Evolutionary conservation across 1,140 invertebrate species (phyloP), one percentile per base, ranked within the genome.

Genomic region (Gerris buenoi): DNA sequence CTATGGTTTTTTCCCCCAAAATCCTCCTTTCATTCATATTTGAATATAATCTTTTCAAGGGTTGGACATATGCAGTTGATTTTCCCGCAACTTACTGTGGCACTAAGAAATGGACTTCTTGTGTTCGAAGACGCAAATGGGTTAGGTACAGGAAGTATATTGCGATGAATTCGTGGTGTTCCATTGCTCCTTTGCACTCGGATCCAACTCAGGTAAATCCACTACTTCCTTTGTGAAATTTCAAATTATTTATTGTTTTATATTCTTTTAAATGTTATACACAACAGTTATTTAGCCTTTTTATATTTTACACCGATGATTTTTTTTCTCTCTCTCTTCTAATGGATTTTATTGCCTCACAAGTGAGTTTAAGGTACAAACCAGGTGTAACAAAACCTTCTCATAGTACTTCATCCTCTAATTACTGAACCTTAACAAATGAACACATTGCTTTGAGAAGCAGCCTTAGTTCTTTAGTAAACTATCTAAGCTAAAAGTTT

Each of bases 1-100:
- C n/a, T n/a, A n/a, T n/a, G n/a, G n/a, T n/a, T n/a, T n/a, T n/a
- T n/a, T n/a, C n/a, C n/a, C n/a, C n/a, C n/a, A n/a, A n/a, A n/a
- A n/a, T n/a, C n/a, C n/a, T n/a, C n/a, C n/a, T n/a, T n/a, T n/a
- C n/a, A n/a, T n/a, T n/a, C n/a, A n/a, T n/a, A n/a, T n/a, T n/a
- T n/a, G n/a, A n/a, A n/a, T 33, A n/a, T 62, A 3, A 62, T 65
- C 65, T 67, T 64, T 70, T 72, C 66, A 71, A 87, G 84, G 85
- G 92, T 56, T 96, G 93, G 93, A 94, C 88, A 28, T 97, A 96
- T 81, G 91, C 93, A 26, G 81, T 94, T 61, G 93, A 96, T 79
- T 96, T 96, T 79, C 91, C 90, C 63, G 84, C 88, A 25, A 85
- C 85, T n/a, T 97, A 88, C 79, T 83, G 84, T 33, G 80, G 86